phyloP scores from a whole-genome alignment of 2,113 vertebrate genomes.

The Monopterus albus region DNA sequence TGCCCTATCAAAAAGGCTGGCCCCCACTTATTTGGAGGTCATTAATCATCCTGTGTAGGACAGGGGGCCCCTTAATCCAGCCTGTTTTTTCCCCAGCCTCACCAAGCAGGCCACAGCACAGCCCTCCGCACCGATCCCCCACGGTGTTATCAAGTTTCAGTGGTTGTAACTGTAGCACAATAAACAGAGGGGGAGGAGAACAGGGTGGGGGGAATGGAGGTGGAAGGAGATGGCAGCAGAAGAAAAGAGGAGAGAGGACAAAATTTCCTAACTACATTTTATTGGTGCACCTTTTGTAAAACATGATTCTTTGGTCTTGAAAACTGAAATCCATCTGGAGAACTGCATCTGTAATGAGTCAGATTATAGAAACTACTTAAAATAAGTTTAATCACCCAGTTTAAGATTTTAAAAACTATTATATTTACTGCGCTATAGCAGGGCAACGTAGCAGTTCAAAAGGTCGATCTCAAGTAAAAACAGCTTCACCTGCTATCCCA shows the following conservation, averaged over 20 bases:
- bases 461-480: background rate
- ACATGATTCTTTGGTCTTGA: background rate
- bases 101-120: slow-evolving; percentile 66
- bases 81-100: slow-evolving; percentile 67
- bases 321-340: background rate
- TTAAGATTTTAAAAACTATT: background rate
- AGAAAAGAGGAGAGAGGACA: slow-evolving; percentile 49
- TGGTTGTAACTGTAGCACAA: slow-evolving; percentile 81
- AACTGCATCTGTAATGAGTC: background rate
- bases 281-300: slow-evolving; percentile 34
- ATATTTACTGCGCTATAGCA: background rate
- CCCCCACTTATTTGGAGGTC: slow-evolving; percentile 79
- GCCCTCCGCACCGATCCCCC: slow-evolving; percentile 77
- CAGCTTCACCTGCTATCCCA: background rate
- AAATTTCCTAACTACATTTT: slow-evolving; percentile 50
- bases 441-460: background rate
- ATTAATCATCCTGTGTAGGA: slow-evolving; percentile 90
- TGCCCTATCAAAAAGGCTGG: slow-evolving; percentile 76
- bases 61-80: slow-evolving; percentile 87
- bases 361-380: background rate
- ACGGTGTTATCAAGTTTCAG: slow-evolving; percentile 87
- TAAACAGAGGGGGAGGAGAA: slow-evolving; percentile 76
- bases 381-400: background rate
- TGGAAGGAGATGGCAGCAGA: slow-evolving; percentile 51
- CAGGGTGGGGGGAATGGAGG: slow-evolving; percentile 24